A percentile compares a stretch with the other conserved stretches of the same genome.
These are phyloP conservation scores for Hippocampus comes DNA, from an alignment of 2,113 vertebrate species.

Conservation along the genomic window DNA sequence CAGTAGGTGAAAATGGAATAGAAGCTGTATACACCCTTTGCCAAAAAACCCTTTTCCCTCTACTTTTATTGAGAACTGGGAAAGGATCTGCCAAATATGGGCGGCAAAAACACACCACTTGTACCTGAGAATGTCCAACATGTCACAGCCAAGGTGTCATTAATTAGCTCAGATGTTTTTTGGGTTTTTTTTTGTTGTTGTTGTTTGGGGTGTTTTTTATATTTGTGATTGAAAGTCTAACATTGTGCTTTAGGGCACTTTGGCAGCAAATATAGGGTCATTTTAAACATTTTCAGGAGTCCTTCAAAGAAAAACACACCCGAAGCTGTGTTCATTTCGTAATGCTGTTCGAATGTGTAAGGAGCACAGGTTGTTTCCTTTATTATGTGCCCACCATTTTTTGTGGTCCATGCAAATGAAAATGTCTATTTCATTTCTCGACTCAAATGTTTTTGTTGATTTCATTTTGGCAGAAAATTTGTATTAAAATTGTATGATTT, in stretches of 20 bases:
- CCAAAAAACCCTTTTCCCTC: constrained; percentile 65
- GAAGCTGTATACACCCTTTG: constrained; percentile 48
- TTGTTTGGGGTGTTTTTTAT: neutral
- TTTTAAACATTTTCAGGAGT: neutral
- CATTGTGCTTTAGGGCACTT: neutral
- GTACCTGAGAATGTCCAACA: constrained; percentile 33
- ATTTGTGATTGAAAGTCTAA: neutral
- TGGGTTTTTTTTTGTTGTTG: neutral
- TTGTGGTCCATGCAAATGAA: no score
- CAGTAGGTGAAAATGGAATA: constrained; percentile 70
- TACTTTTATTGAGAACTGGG: constrained; percentile 38
- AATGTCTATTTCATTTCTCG: no score
- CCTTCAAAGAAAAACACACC: neutral
- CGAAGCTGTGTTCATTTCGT: no score
- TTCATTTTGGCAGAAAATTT: neutral
- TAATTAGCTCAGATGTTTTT: neutral
- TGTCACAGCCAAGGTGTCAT: constrained; percentile 29
- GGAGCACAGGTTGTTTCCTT: no score
- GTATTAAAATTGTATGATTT: neutral
- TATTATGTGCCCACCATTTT: no score
- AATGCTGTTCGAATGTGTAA: no score
- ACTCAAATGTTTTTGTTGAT: neutral
- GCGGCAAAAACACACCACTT: constrained; percentile 58
- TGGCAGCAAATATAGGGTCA: neutral
- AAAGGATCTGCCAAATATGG: constrained; percentile 62